Conservation (phyloP, 2,797 vertebrate genomes). For the Telmatherina bonti region DNA sequence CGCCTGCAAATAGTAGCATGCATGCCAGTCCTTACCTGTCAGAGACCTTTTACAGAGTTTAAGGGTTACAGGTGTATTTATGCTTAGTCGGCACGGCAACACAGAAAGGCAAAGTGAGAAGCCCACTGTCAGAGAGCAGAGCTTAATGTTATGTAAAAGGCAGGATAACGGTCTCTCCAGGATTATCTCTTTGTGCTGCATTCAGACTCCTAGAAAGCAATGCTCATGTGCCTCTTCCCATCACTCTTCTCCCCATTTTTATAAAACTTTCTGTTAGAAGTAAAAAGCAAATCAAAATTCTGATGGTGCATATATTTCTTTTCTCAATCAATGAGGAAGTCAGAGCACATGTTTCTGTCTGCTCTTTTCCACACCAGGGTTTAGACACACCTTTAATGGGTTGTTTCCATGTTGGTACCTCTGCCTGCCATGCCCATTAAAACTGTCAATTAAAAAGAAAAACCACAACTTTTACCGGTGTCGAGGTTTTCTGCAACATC, state of each 20-base stretch:
- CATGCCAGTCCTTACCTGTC: constrained; percentile 30
- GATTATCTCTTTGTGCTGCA: background rate
- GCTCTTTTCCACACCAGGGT: constrained; percentile 18
- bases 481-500: background rate
- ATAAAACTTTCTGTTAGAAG: background rate
- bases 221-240: background rate
- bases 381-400: constrained; percentile 20
- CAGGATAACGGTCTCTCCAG: background rate
- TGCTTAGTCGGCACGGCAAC: background rate
- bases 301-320: background rate
- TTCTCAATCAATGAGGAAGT: background rate
- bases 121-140: background rate
- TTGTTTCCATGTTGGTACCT: constrained; percentile 16
- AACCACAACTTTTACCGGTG: background rate
- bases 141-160: background rate
- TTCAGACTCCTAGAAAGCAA: background rate
- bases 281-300: background rate
- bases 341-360: background rate
- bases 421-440: constrained; percentile 19
- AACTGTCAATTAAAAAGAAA: constrained; percentile 16
- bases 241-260: background rate
- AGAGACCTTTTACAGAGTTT: constrained; percentile 4
- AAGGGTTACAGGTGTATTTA: background rate
- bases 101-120: background rate
- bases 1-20: constrained; percentile 18